Percentiles rank a stretch among this genome's conserved stretches.
phyloP scores from a whole-genome alignment of 2,113 vertebrate species.

The Salvelinus namaycush region DNA sequence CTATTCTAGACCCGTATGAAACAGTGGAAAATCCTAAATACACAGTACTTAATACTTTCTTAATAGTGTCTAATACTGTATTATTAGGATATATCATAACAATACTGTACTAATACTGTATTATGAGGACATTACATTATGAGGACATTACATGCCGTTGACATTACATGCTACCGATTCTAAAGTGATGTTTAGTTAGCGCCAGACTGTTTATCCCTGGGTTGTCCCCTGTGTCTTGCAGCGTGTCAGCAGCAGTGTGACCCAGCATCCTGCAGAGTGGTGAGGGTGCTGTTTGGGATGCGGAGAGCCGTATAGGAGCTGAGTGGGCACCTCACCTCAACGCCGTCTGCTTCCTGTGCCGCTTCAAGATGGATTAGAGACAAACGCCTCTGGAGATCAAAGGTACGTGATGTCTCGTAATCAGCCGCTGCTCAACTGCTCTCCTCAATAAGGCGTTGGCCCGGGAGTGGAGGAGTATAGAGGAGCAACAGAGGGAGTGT shows the following conservation, averaged over 20 bases:
- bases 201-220: background rate
- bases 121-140: no score
- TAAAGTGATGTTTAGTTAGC: background rate
- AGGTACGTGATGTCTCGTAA: conserved; percentile 70
- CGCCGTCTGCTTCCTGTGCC: conserved; percentile 27
- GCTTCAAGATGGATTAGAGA: conserved; percentile 73
- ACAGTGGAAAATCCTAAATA: no score
- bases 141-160: no score
- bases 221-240: background rate
- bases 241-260: background rate
- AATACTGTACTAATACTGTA: no score
- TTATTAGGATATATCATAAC: no score
- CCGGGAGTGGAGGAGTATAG: background rate
- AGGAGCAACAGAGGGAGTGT: background rate
- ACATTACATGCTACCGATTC: background rate
- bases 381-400: conserved; percentile 70
- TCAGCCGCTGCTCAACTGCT: conserved; percentile 52
- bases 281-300: conserved; percentile 57
- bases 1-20: no score
- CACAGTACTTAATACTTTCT: no score
- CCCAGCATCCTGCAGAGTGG: background rate
- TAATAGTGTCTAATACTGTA: no score
- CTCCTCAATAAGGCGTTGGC: conserved; percentile 27
- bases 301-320: conserved; percentile 50
- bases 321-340: conserved; percentile 57